A percentile compares a stretch with the other conserved stretches of the same genome.
phyloP scores from a whole-genome alignment of 1,140 invertebrate genomes.

The Scaptomyza pallida region DNA sequence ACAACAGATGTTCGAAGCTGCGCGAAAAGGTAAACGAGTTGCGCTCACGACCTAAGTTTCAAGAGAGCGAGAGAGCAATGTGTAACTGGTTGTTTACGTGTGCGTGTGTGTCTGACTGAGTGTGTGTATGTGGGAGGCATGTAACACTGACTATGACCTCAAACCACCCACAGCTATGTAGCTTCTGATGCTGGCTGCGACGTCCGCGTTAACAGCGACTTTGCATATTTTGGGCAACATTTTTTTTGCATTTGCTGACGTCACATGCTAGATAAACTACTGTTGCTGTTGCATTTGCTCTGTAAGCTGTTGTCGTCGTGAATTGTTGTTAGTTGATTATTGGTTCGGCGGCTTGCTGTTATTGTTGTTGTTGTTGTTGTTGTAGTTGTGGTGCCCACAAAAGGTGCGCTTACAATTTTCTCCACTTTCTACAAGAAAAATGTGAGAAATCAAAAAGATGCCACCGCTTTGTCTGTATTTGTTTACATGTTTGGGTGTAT shows the following conservation, averaged over 20 bases:
- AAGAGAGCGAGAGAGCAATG: conserved; percentile 39
- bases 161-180: conserved; percentile 70
- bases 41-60: conserved; percentile 49
- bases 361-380: no score
- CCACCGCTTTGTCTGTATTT: conserved; percentile 57
- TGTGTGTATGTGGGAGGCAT: conserved; percentile 40
- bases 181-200: conserved; percentile 9
- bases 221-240: conserved; percentile 45
- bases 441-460: conserved; percentile 82
- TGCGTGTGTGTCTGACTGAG: conserved; percentile 8
- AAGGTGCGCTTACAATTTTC: conserved; percentile 67
- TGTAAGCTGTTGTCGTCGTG: conserved; percentile 14
- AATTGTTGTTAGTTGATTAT: conserved; percentile 24
- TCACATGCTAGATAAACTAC: conserved; percentile 36
- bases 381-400: no score
- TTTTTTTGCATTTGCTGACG: conserved; percentile 46
- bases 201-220: conserved; percentile 27
- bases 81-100: conserved; percentile 32
- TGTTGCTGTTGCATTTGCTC: conserved; percentile 36
- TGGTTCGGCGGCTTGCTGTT: conserved; percentile 34
- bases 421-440: conserved; percentile 79
- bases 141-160: conserved; percentile 68
- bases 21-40: conserved; percentile 77
- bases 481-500: conserved; percentile 4
- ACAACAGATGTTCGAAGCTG: conserved; percentile 69